Evolutionary conservation across 2,113 vertebrate species (phyloP), one percentile per base, ranked within the genome.

Genomic region (Cebidichthys violaceus): DNA sequence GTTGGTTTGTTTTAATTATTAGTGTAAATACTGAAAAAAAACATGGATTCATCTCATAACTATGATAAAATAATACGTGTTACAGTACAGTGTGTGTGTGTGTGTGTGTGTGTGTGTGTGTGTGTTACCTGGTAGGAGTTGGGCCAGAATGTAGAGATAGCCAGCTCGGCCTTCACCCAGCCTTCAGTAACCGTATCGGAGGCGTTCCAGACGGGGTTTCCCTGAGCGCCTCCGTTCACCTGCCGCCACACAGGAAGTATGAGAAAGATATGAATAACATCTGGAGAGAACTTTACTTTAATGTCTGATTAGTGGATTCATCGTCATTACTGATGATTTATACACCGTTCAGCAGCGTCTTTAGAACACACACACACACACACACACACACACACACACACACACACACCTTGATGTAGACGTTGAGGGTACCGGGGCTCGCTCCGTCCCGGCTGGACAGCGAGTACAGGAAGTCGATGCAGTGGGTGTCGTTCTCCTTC

Each of bases 71-170:
- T 33, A 31, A 31, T 31, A 33, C 4, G 31, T 33, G 31, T 33
- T 33, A 33, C 5, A 33, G n/a, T n/a, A n/a, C n/a, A n/a, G 22
- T 61, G 65, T 70, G 67, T 65, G 45, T 15, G 60, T 41, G 33
- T 55, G 35, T 37, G 70, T 65, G 72, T 43, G 37, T 11, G 64
- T 31, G 43, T 41, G 35, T 52, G 24, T 57, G n/a, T 33, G 55
- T 45, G 66, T 20, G 20, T 71, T 92, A 99, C 98, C 97, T 99
- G 98, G 77, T 99, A 99, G 79, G 97, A 99, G 90, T 99, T 99
- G 0, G 98, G 98, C 98, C 98, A 99, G 94, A 99, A 99, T 0
- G 98, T 99, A 77, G 97, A 99, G 86, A 99, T 98, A 67, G 98
- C 98, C 17, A 99, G 96, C 82, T 99, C 98, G 4, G 97, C 96